Evolutionary conservation across 2,888 invertebrate genomes (phyloP).

Genomic region (Eilema griseolum): DNA sequence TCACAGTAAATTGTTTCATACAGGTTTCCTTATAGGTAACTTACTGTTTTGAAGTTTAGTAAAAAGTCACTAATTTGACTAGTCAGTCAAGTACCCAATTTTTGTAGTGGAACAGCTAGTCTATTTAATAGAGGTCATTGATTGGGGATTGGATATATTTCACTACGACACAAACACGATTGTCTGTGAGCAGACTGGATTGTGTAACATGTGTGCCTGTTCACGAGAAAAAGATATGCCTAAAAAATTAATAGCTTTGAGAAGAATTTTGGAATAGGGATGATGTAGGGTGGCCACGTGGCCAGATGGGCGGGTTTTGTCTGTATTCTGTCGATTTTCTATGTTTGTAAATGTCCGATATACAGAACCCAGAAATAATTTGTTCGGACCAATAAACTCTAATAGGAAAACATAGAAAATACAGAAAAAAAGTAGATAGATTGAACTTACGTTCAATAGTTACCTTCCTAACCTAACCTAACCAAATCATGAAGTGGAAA

Average conservation of each 20-base stretch:
- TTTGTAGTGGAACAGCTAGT: background rate
- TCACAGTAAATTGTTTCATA: no score
- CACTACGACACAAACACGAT: background rate
- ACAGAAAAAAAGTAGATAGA: no score
- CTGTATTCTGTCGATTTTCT: background rate
- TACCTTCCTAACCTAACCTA: no score
- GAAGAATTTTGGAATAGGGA: slow-evolving; percentile 34
- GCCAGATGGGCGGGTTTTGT: background rate
- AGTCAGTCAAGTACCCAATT: no score
- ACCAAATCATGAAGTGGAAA: no score
- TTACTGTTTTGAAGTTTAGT: no score
- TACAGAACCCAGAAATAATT: background rate
- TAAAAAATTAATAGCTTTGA: slow-evolving; percentile 47
- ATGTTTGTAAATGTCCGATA: background rate
- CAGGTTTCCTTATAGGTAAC: no score
- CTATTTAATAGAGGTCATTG: background rate
- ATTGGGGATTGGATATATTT: no score
- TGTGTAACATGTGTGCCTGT: slow-evolving; percentile 68
- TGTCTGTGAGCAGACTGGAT: slow-evolving; percentile 50
- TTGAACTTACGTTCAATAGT: no score
- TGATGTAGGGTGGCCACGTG: slow-evolving; percentile 16
- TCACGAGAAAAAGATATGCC: slow-evolving; percentile 44
- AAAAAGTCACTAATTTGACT: no score
- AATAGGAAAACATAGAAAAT: no score
- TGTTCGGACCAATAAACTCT: background rate